phyloP scores from a whole-genome alignment of 2,797 vertebrate species.

The Pantherophis vulpinus region DNA sequence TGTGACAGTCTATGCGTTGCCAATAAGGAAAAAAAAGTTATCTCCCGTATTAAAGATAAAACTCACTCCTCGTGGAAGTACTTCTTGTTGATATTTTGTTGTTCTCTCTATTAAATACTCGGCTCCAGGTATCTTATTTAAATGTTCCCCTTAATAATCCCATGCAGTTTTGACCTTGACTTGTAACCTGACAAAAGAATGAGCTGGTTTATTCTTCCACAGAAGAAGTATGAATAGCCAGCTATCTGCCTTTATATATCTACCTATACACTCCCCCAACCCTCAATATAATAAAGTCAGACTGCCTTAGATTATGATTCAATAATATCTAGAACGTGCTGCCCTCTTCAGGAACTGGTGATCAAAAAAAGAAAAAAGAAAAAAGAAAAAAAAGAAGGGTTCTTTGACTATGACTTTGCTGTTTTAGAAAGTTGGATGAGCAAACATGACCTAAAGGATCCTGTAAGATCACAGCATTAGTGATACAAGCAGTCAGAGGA shows the following conservation, averaged over 20 bases:
- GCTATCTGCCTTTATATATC: slow-evolving; percentile 50
- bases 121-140: slow-evolving; percentile 72
- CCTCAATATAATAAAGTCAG: slow-evolving; percentile 56
- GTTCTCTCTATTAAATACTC: slow-evolving; percentile 67
- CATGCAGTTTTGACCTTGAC: slow-evolving; percentile 75
- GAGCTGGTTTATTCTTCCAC: slow-evolving; percentile 53
- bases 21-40: slow-evolving; percentile 78
- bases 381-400: background rate
- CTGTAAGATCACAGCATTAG: background rate
- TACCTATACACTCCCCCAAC: background rate
- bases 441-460: slow-evolving; percentile 36
- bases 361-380: slow-evolving; percentile 54
- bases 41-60: slow-evolving; percentile 80
- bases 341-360: slow-evolving; percentile 77
- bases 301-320: slow-evolving; percentile 68
- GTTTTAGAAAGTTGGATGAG: slow-evolving; percentile 48
- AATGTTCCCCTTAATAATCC: slow-evolving; percentile 76
- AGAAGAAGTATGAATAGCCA: slow-evolving; percentile 62
- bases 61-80: slow-evolving; percentile 72
- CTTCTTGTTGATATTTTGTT: slow-evolving; percentile 69
- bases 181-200: slow-evolving; percentile 65
- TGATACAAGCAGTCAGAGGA: background rate
- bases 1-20: slow-evolving; percentile 75
- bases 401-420: slow-evolving; percentile 36
- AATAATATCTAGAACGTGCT: slow-evolving; percentile 82